phyloP scores from a whole-genome alignment of 2,113 vertebrate species.

The Lophotis ruficrista region DNA sequence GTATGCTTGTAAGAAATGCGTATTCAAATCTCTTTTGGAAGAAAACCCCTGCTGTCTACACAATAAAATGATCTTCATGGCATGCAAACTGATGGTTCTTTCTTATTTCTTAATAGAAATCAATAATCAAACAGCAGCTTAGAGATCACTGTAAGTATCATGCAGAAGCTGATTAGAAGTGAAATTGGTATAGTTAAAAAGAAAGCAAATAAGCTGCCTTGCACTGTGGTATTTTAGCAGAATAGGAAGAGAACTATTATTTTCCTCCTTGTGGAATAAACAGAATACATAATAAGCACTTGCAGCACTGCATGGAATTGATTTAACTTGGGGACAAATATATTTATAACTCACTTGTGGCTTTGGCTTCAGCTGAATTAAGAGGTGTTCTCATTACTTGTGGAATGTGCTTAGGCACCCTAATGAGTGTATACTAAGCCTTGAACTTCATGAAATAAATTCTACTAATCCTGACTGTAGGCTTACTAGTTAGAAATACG shows the following conservation, averaged over 20 bases:
- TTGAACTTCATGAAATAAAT: background rate
- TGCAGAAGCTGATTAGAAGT: conserved; percentile 7
- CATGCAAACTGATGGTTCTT: background rate
- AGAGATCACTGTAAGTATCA: background rate
- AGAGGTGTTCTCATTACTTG: conserved; percentile 49
- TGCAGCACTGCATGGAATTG: conserved; percentile 44
- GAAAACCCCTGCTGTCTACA: rapidly evolving
- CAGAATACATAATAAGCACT: conserved; percentile 45
- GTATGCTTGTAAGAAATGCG: background rate
- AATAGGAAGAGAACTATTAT: conserved; percentile 18
- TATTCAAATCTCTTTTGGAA: background rate
- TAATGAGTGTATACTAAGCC: background rate
- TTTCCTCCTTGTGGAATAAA: conserved; percentile 57
- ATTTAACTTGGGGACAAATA: conserved; percentile 64
- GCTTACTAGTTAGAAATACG: background rate
- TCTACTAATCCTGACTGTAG: background rate
- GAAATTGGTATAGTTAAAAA: conserved; percentile 24
- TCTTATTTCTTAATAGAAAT: background rate
- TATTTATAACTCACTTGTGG: conserved; percentile 61
- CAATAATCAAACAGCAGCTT: background rate
- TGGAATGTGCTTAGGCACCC: background rate
- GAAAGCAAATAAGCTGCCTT: conserved; percentile 15
- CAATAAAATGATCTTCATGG: background rate
- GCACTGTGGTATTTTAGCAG: conserved; percentile 7
- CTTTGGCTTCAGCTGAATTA: conserved; percentile 43